Evolutionary conservation across 1,140 invertebrate species (phyloP), one percentile per base, ranked within the genome.

Genomic region (Drosophila micromelanica): DNA sequence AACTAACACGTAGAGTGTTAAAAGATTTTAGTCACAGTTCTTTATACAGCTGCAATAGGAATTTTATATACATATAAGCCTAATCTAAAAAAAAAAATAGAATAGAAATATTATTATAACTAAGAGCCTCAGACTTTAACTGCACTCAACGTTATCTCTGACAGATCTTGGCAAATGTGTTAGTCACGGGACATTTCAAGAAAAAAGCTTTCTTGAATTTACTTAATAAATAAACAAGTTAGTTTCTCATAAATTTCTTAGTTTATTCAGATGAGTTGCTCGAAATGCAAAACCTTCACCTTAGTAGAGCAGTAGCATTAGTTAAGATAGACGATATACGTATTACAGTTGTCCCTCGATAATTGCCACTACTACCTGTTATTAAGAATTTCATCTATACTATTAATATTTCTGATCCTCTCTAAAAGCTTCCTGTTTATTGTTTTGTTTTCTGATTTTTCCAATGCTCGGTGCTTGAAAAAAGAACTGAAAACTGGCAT

Each of bases 11-110:
- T 13, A 60, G 35, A 73, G 54, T 60, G 46, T 73, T 72, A 52
- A 57, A 32, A 20, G 30, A 9, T 73, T 68, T 73, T 73, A 73
- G 71, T 73, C 71, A 73, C 71, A 73, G 20, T 69, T 61, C 27
- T 69, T 69, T 62, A 27, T 56, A 72, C 51, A 72, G 38, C 35
- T 35, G 37, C 40, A 27, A 27, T 27, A 27, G 23, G 11, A n/a
- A 6, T 15, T 61, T 62, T 69, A 62, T 69, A 48, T 69, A 69
- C 71, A 68, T 12, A 54, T 23, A 23, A 32, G 54, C 42, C 17
- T 46, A 48, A 60, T 17, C n/a, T 43, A 2, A 27, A 27, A 42
- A 15, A 23, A n/a, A 40, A 37, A 49, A 20, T n/a, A n/a, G n/a
- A 5, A 54, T 1, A 12, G 5, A 32, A 45, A 38, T 59, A 27